A percentile compares a stretch with the other conserved stretches of the same genome.
Evolutionary conservation across 2,888 invertebrate species (phyloP).

Genomic region (Ormyrus rosae): DNA sequence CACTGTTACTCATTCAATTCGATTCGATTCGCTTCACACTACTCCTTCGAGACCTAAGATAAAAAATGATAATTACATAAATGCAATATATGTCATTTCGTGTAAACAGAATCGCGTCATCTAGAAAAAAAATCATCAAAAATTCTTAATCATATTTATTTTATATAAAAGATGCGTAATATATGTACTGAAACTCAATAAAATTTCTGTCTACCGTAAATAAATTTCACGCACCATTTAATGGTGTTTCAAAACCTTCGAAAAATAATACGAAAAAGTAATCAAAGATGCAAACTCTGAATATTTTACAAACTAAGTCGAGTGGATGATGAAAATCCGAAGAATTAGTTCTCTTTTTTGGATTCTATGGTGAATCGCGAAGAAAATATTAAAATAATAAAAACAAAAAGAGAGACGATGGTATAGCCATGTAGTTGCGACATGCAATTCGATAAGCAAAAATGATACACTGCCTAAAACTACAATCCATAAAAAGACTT

Average conservation of each 20-base stretch:
- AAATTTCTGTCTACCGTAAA: conserved; percentile 50
- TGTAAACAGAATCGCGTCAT: conserved; percentile 55
- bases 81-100: conserved; percentile 58
- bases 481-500: conserved; percentile 69
- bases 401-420: conserved; percentile 70
- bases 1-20: conserved; percentile 50
- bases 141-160: conserved; percentile 54
- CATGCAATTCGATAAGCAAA: conserved; percentile 67
- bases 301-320: conserved; percentile 47
- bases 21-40: conserved; percentile 50
- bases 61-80: conserved; percentile 59
- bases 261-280: conserved; percentile 45
- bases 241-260: conserved; percentile 50
- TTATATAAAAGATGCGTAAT: conserved; percentile 52
- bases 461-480: conserved; percentile 68
- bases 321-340: conserved; percentile 50
- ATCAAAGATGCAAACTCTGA: conserved; percentile 41
- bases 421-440: conserved; percentile 69
- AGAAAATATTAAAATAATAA: conserved; percentile 59
- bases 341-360: conserved; percentile 48
- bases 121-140: conserved; percentile 56
- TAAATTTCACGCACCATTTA: conserved; percentile 53
- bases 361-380: conserved; percentile 58
- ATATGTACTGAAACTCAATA: conserved; percentile 54
- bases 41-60: conserved; percentile 54